Conservation (phyloP, 2,797 vertebrate species). For the Onychomys torridus region DNA sequence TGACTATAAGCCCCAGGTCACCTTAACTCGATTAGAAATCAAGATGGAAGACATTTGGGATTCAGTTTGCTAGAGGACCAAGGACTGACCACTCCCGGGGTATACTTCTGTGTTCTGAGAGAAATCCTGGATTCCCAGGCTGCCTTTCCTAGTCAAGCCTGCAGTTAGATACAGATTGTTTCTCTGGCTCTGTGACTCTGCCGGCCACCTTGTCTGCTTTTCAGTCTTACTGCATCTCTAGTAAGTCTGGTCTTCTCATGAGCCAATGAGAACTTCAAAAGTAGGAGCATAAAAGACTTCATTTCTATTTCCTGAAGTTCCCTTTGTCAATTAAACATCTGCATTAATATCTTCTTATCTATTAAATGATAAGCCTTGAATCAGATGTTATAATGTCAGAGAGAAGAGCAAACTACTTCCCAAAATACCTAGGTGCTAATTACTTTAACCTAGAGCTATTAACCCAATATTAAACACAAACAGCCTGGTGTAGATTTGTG, state of each 20-base stretch:
- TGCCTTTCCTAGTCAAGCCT: neutral
- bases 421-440: constrained; percentile 23
- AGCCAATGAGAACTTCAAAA: constrained; percentile 24
- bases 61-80: neutral
- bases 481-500: neutral
- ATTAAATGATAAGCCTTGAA: constrained; percentile 24
- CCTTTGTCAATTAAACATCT: constrained; percentile 17
- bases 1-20: neutral
- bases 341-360: constrained; percentile 13
- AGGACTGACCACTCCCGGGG: neutral
- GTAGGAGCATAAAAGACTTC: neutral
- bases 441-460: constrained; percentile 57
- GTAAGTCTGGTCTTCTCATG: constrained; percentile 13
- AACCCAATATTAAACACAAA: constrained; percentile 51
- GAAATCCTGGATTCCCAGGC: neutral
- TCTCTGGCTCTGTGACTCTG: neutral
- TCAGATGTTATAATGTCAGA: neutral
- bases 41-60: neutral
- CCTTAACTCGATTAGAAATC: neutral
- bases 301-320: neutral
- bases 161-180: constrained; percentile 22
- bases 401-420: constrained; percentile 19
- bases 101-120: neutral
- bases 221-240: constrained; percentile 8
- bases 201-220: constrained; percentile 31